phyloP scores from a whole-genome alignment of 2,113 vertebrate genomes.

The Nicator chloris region DNA sequence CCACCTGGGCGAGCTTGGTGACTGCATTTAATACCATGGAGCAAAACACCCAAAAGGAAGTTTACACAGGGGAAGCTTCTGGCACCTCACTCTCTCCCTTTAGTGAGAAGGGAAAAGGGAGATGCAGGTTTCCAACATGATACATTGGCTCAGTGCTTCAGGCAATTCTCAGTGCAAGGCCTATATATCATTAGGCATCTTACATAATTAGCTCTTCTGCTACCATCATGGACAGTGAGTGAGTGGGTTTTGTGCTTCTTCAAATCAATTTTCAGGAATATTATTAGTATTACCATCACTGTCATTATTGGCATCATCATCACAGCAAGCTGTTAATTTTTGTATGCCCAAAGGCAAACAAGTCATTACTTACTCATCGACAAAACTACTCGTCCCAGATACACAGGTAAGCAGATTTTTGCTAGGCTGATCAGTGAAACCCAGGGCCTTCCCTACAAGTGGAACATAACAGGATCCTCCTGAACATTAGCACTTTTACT shows the following conservation, averaged over 20 bases:
- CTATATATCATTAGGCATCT: neutral
- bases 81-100: neutral
- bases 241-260: neutral
- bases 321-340: conserved; percentile 17
- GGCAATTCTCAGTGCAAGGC: neutral
- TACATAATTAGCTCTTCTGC: neutral
- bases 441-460: neutral
- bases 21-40: neutral
- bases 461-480: neutral
- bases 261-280: neutral
- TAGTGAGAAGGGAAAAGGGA: neutral
- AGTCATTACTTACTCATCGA: conserved; percentile 15
- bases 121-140: neutral
- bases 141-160: neutral
- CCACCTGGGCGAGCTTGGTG: neutral
- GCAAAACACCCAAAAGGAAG: neutral
- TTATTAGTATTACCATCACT: neutral
- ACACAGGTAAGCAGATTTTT: conserved; percentile 9
- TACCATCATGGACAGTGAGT: neutral
- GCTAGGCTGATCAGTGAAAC: neutral
- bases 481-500: neutral
- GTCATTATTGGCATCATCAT: neutral
- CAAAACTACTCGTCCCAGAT: neutral
- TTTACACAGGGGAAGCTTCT: neutral
- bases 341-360: conserved; percentile 16